phyloP scores from a whole-genome alignment of 2,888 invertebrate species.

The Athalia rosae region DNA sequence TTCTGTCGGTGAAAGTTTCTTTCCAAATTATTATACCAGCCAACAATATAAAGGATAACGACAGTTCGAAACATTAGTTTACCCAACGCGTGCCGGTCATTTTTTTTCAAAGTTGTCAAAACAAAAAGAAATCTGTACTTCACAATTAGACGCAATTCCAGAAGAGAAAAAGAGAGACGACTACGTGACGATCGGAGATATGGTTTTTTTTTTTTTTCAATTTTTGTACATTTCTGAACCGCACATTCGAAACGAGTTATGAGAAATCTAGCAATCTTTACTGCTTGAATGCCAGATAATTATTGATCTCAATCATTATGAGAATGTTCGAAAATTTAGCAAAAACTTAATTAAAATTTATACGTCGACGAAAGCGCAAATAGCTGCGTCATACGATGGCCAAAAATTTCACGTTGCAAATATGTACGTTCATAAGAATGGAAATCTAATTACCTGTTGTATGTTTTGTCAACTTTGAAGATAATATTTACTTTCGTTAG shows the following conservation, averaged over 20 bases:
- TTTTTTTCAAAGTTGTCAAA: background rate
- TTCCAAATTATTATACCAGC: conserved; percentile 9
- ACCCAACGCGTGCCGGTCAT: background rate
- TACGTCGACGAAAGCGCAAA: background rate
- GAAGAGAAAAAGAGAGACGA: too few species aligned
- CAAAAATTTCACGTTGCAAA: background rate
- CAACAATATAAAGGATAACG: conserved; percentile 2
- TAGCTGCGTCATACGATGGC: background rate
- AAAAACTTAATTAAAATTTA: background rate
- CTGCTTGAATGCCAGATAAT: too few species aligned
- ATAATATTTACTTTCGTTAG: too few species aligned
- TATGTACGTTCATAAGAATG: background rate
- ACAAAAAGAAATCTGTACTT: background rate
- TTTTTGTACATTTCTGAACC: background rate
- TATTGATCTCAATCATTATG: too few species aligned
- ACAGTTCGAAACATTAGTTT: conserved; percentile 4
- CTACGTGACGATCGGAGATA: too few species aligned
- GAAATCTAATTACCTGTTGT: background rate
- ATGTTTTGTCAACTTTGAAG: too few species aligned
- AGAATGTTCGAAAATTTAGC: too few species aligned
- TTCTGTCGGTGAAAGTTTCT: conserved; percentile 21
- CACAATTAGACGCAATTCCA: too few species aligned
- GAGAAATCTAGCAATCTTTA: background rate
- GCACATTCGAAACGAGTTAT: background rate
- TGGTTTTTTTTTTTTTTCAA: conserved; percentile 1